Percentiles rank a stretch among this genome's conserved stretches.
phyloP scores from a whole-genome alignment of 1,140 invertebrate genomes.

The Dryas iulia region DNA sequence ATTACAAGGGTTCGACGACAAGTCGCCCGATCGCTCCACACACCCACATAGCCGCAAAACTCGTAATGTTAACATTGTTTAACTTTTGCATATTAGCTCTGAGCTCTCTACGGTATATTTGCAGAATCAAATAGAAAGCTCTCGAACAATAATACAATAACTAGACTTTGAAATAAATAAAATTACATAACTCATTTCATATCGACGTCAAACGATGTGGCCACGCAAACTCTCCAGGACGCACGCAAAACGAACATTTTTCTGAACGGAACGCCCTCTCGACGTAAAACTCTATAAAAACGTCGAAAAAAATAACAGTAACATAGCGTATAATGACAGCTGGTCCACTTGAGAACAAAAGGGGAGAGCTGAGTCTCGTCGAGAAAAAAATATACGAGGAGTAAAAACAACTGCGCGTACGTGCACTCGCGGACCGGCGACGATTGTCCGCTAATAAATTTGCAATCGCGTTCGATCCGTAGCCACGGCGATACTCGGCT shows the following conservation, averaged over 20 bases:
- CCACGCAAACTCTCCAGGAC: conserved; percentile 73
- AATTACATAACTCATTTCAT: conserved; percentile 71
- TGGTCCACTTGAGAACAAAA: conserved; percentile 81
- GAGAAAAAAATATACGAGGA: conserved; percentile 78
- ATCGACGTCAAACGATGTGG: conserved; percentile 62
- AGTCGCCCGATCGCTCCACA: conserved; percentile 32
- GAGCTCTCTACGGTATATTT: conserved; percentile 26
- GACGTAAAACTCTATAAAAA: conserved; percentile 79
- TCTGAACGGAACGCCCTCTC: conserved; percentile 76
- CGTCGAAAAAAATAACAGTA: conserved; percentile 81
- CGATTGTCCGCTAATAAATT: conserved; percentile 73
- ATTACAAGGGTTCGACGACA: conserved; percentile 41
- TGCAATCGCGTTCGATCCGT: conserved; percentile 71
- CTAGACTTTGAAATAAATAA: conserved; percentile 52
- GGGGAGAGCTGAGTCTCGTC: conserved; percentile 75
- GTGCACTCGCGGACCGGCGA: conserved; percentile 56
- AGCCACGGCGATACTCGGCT: conserved; percentile 39
- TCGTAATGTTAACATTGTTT: conserved; percentile 29
- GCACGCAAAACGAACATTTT: conserved; percentile 80
- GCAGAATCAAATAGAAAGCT: conserved; percentile 38
- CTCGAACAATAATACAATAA: conserved; percentile 26
- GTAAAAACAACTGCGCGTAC: conserved; percentile 76
- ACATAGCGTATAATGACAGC: conserved; percentile 81
- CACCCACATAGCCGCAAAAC: conserved; percentile 2
- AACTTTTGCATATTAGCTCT: conserved; percentile 27